These are phyloP conservation scores for Dicyrtomina minuta DNA, from an alignment of 2,888 invertebrate species.

Conservation along the genomic window DNA sequence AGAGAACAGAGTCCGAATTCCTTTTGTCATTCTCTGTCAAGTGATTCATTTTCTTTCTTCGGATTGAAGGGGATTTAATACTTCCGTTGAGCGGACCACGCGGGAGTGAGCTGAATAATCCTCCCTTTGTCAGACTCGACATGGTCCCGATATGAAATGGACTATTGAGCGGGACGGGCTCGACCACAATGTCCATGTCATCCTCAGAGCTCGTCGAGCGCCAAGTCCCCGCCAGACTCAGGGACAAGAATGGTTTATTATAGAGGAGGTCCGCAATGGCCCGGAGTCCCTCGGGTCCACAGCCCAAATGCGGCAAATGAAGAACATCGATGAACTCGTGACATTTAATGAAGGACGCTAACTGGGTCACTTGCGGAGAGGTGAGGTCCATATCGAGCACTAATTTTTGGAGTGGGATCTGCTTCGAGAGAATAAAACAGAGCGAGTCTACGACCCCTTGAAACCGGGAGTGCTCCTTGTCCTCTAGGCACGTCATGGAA, in stretches of 20 bases:
- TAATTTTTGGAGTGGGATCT: conserved; percentile 58
- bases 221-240: conserved; percentile 59
- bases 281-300: conserved; percentile 61
- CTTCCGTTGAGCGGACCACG: conserved; percentile 41
- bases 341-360: conserved; percentile 60
- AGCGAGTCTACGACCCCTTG: conserved; percentile 62
- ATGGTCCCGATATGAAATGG: conserved; percentile 34
- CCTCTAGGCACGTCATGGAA: conserved; percentile 61
- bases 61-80: conserved; percentile 49
- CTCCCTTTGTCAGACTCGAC: conserved; percentile 21
- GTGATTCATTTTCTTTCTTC: conserved; percentile 54
- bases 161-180: conserved; percentile 46
- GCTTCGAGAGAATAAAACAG: conserved; percentile 56
- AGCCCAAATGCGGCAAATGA: conserved; percentile 62
- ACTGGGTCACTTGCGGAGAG: conserved; percentile 61
- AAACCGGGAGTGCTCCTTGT: conserved; percentile 60
- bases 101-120: conserved; percentile 43
- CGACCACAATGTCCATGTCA: conserved; percentile 47
- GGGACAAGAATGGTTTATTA: conserved; percentile 59
- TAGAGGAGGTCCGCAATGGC: conserved; percentile 60
- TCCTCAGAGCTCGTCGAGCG: conserved; percentile 47
- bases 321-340: conserved; percentile 61
- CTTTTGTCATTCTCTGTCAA: conserved; percentile 58
- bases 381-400: conserved; percentile 62
- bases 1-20: conserved; percentile 62